Percentiles rank a stretch among this genome's conserved stretches.
These are phyloP conservation scores for Cylloceria caligata DNA, from an alignment of 2,888 invertebrate species.

Conservation along the genomic window DNA sequence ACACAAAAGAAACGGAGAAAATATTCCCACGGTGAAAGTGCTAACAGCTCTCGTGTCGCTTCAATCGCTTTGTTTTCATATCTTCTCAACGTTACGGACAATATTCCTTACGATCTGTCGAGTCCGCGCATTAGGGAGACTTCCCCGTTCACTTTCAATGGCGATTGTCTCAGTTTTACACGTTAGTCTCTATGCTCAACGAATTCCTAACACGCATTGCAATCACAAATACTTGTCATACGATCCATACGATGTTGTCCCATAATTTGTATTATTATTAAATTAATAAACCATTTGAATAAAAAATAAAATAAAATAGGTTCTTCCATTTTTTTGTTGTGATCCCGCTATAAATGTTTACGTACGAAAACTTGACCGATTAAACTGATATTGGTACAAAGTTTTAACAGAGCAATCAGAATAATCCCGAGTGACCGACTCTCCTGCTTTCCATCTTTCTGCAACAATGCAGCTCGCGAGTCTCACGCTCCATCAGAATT, in stretches of 20 bases:
- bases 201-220: slow-evolving; percentile 30
- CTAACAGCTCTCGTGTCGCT: slow-evolving; percentile 5
- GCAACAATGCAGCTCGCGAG: no score
- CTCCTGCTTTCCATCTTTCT: no score
- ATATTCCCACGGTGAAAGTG: slow-evolving; percentile 2
- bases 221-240: slow-evolving; percentile 47
- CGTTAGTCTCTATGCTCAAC: slow-evolving; percentile 28
- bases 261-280: slow-evolving; percentile 65
- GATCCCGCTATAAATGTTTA: no score
- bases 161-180: no score
- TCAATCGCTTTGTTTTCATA: slow-evolving; percentile 23
- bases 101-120: background rate
- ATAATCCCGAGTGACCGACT: no score
- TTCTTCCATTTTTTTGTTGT: no score
- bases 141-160: no score
- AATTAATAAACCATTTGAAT: slow-evolving; percentile 67
- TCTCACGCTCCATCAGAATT: no score
- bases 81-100: slow-evolving; percentile 19
- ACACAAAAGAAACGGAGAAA: background rate
- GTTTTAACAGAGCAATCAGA: no score
- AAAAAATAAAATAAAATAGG: slow-evolving; percentile 29
- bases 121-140: background rate
- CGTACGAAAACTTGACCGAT: no score
- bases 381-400: no score
- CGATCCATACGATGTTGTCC: slow-evolving; percentile 51